Percentiles rank a stretch among this genome's conserved stretches.
These are phyloP conservation scores for Condylostylus longicornis DNA, from an alignment of 1,140 invertebrate genomes.

Conservation along the genomic window DNA sequence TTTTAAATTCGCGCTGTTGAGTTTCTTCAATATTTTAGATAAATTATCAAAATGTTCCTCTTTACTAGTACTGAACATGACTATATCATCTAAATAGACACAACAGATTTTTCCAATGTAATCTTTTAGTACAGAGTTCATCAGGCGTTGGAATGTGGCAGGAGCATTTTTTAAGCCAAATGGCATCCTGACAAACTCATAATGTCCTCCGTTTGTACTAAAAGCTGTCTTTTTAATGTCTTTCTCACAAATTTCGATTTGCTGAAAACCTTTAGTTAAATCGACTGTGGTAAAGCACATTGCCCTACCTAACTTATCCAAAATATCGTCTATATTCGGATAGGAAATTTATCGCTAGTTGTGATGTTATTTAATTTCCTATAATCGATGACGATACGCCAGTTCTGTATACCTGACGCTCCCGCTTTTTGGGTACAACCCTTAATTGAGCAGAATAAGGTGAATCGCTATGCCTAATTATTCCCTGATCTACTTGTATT, in stretches of 20 bases:
- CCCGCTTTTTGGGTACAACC: constrained; percentile 10
- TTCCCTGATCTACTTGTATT: constrained; percentile 8
- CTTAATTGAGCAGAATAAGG: constrained; percentile 6
- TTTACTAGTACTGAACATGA: too few relatives aligned
- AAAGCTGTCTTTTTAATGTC: constrained; percentile 32
- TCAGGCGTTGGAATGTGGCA: too few relatives aligned
- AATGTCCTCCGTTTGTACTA: constrained; percentile 13
- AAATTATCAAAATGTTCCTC: too few relatives aligned
- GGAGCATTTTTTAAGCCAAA: constrained; percentile 13
- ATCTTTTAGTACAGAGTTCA: too few relatives aligned
- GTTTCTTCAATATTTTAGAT: constrained; percentile 17
- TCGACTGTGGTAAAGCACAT: constrained; percentile 32
- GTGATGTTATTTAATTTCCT: constrained; percentile 18
- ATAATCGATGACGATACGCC: constrained; percentile 27
- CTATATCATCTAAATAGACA: too few relatives aligned
- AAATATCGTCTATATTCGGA: constrained; percentile 28
- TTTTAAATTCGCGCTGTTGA: constrained; percentile 13
- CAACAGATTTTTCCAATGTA: too few relatives aligned
- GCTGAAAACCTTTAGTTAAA: constrained; percentile 33
- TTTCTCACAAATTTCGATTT: constrained; percentile 26
- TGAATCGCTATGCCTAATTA: constrained; percentile 4
- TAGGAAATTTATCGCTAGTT: background rate
- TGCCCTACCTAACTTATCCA: constrained; percentile 26
- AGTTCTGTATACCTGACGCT: constrained; percentile 9
- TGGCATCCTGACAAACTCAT: constrained; percentile 11